A percentile compares a stretch with the other conserved stretches of the same genome.
Evolutionary conservation across 2,113 vertebrate genomes (phyloP).

Genomic region (Panurus biarmicus): DNA sequence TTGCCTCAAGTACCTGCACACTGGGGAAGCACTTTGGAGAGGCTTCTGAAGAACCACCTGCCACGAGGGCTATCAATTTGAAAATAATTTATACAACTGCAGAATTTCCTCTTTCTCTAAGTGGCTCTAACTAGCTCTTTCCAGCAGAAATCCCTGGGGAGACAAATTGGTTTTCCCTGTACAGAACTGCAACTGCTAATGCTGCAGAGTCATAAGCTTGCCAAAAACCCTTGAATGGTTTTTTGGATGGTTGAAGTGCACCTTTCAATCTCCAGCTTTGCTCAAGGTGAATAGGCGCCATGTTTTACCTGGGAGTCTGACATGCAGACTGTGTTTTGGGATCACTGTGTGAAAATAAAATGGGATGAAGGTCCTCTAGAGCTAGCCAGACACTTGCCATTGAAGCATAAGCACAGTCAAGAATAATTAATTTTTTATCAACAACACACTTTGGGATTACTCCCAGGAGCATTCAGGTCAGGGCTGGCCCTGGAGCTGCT

Average conservation of each 20-base stretch:
- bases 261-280: neutral
- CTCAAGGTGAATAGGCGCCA: neutral
- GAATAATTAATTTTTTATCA: neutral
- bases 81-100: neutral
- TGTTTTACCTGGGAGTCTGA: neutral
- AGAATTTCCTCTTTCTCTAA: conserved; percentile 4
- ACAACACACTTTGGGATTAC: neutral
- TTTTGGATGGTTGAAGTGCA: neutral
- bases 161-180: neutral
- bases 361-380: neutral
- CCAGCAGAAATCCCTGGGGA: neutral
- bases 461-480: neutral
- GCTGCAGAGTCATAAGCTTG: neutral
- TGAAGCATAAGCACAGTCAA: neutral
- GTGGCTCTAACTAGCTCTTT: neutral
- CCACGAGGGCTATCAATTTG: neutral
- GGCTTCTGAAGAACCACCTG: neutral
- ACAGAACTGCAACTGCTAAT: neutral
- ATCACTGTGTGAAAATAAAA: neutral
- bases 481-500: neutral
- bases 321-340: neutral
- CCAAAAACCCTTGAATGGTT: neutral
- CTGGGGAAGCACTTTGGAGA: neutral
- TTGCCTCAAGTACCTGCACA: neutral
- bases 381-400: neutral